Evolutionary conservation across 2,888 invertebrate species (phyloP), one percentile per base, ranked within the genome.

Genomic region (Drosophila kanekoi): DNA sequence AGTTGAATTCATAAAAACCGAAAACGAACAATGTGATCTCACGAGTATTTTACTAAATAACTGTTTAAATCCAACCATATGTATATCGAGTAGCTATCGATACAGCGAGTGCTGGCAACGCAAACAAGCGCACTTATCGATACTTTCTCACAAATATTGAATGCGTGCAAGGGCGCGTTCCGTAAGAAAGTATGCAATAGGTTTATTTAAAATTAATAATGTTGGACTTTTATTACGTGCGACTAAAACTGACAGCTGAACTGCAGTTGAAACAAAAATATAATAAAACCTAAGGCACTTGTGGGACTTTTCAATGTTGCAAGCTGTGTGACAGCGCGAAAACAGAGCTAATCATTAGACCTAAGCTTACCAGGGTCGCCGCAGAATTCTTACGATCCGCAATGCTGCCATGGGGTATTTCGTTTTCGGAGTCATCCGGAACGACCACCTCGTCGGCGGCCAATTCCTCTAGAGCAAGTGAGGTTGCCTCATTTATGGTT

Each of bases 401-500:
- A 40, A 83, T 64, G n/a, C 81, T 85, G 23, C 92, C 91, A 80
- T 92, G 91, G 8, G 92, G 90, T 59, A 92, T 92, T 68, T 91
- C 93, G 47, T 94, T 93, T 10, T 93, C 89, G 0, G 79, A 72
- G 33, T 80, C 82, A 61, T 85, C 69, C 1, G 83, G 83, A 13
- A 62, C 57, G 1, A 67, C 85, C 93, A 93, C 77, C 93, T 81
- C 82, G 32, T 81, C 79, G 32, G 79, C 75, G 10, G 77, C 89
- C 41, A 93, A 90, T 82, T 93, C 93, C 47, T 93, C 93, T 18
- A 93, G 70, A 0, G 95, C 93, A 9, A 94, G 90, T 0, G 93
- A 92, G 1, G 96, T 93, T 0, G 95, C 95, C 63, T 94, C 94
- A 87, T 96, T 96, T 54, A 97, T 95, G 0, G 95, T 94, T 49